Conservation (phyloP, 1,140 invertebrate genomes). For the Drosophila mayri region DNA sequence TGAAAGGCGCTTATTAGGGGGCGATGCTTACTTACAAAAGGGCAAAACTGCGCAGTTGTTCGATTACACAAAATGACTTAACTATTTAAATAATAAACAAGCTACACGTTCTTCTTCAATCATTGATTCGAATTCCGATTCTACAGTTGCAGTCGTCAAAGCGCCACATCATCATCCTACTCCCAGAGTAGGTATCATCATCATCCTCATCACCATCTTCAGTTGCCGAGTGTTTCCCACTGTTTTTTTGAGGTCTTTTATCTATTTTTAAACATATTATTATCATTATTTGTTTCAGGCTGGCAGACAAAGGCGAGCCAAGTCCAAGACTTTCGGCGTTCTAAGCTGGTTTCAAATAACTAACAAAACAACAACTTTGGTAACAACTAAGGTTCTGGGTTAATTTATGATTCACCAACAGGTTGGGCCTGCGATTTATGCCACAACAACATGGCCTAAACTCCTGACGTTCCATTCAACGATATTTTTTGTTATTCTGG, state of each 20-base stretch:
- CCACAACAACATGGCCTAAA: constrained; percentile 50
- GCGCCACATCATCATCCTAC: constrained; percentile 42
- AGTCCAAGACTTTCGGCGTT: constrained; percentile 6
- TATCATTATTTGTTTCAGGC: constrained; percentile 17
- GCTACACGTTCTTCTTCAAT: constrained; percentile 56
- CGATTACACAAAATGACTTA: constrained; percentile 60
- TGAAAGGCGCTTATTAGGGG: constrained; percentile 36
- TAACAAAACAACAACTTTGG: constrained; percentile 26
- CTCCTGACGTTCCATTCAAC: constrained; percentile 22
- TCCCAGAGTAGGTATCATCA: constrained; percentile 8
- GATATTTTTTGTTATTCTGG: constrained; percentile 24
- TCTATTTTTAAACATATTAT: constrained; percentile 40
- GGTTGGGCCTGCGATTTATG: constrained; percentile 46
- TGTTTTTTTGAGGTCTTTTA: constrained; percentile 31
- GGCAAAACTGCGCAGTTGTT: constrained; percentile 67
- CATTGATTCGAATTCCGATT: constrained; percentile 16
- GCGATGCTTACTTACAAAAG: constrained; percentile 50
- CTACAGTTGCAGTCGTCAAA: constrained; percentile 35
- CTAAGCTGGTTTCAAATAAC: constrained; percentile 30
- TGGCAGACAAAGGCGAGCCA: constrained; percentile 39
- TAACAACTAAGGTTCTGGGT: constrained; percentile 44
- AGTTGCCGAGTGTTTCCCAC: constrained; percentile 40
- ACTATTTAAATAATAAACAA: constrained; percentile 71
- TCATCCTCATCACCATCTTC: constrained; percentile 4
- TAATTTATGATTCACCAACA: constrained; percentile 65